Percentiles rank a stretch among this genome's conserved stretches.
Evolutionary conservation across 2,797 vertebrate genomes (phyloP).

Genomic region (Eleutherodactylus coqui): DNA sequence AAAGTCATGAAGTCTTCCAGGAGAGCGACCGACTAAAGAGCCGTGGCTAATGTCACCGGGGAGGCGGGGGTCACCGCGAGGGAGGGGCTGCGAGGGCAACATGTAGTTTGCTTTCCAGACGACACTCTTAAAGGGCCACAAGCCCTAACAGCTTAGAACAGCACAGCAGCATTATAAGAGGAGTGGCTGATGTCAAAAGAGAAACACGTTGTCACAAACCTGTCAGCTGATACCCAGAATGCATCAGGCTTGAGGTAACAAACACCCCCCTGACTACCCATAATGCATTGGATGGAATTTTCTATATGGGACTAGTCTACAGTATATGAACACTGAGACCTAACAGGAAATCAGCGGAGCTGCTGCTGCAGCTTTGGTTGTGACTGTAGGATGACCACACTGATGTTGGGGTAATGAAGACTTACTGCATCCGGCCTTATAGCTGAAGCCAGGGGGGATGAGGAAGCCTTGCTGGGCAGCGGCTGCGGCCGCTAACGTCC

Average conservation of each 20-base stretch:
- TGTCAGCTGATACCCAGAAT: too few species aligned
- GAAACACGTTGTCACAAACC: too few species aligned
- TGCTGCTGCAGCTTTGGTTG: not conserved
- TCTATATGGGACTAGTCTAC: too few species aligned
- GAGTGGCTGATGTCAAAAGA: not conserved
- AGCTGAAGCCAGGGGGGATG: conserved; percentile 96
- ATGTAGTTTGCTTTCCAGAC: not conserved
- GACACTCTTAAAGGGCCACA: not conserved
- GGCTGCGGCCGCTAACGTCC: conserved; percentile 91
- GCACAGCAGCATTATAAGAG: not conserved
- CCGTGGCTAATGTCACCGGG: conserved; percentile 31
- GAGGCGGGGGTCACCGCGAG: not conserved
- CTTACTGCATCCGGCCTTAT: conserved; percentile 99
- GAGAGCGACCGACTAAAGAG: conserved; percentile 35
- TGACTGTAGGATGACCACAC: not conserved
- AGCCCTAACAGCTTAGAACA: not conserved
- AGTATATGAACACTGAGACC: not conserved
- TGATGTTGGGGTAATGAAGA: conserved; percentile 59
- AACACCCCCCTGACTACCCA: too few species aligned
- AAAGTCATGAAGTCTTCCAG: conserved; percentile 33
- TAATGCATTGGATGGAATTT: not conserved
- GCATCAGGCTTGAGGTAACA: too few species aligned
- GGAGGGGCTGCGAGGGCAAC: too few species aligned
- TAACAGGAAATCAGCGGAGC: not conserved
- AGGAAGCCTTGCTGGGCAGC: conserved; percentile 98